Conservation (phyloP, 2,113 vertebrate genomes). For the Acrocephalus kingi region DNA sequence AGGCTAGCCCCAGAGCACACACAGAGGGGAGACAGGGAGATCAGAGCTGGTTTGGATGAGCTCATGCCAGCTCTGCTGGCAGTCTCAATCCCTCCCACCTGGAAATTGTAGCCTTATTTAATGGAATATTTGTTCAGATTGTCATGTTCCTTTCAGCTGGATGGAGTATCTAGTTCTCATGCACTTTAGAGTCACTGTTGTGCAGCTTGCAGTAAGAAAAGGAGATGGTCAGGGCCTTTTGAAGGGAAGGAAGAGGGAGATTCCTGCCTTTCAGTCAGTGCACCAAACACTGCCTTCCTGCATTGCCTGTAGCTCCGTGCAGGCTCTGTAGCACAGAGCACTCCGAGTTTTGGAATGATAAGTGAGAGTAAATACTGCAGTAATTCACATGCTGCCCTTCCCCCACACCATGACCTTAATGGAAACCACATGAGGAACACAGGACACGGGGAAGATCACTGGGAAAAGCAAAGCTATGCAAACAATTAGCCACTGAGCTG, state of each 20-base stretch:
- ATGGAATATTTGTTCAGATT: not conserved
- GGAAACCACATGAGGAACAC: slow-evolving; percentile 13
- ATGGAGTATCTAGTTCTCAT: not conserved
- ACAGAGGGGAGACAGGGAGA: not conserved
- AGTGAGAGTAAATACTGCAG: not conserved
- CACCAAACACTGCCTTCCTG: not conserved
- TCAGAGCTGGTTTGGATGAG: not conserved
- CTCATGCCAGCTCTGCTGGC: not conserved
- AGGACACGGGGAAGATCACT: not conserved
- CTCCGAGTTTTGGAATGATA: not conserved
- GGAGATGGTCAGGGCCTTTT: not conserved
- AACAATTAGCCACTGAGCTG: not conserved
- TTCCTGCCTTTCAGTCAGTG: not conserved
- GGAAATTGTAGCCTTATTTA: not conserved
- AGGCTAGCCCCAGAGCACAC: not conserved
- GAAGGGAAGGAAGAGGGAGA: not conserved
- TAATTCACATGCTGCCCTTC: slow-evolving; percentile 14
- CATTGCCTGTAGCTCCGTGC: not conserved
- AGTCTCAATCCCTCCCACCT: not conserved
- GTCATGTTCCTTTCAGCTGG: not conserved
- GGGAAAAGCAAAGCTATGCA: not conserved
- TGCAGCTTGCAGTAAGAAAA: not conserved
- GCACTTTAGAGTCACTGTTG: not conserved
- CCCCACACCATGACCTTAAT: not conserved
- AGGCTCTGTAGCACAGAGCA: not conserved